Base-by-base conservation (phyloP, 2,113 vertebrate genomes). In the Daubentonia madagascariensis region DNA sequence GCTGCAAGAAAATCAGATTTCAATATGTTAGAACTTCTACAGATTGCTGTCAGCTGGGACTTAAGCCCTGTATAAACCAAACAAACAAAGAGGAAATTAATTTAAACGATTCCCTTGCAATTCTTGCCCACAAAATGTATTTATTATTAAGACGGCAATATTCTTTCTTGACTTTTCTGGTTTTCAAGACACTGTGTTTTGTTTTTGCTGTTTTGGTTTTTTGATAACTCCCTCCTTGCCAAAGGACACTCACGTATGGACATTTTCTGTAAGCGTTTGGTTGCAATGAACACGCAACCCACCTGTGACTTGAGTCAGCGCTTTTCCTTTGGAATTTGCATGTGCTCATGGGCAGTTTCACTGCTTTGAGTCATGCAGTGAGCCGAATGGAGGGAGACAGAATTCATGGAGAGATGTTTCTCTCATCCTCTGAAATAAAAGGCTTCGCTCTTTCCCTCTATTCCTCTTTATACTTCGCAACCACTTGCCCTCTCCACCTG, bases 71-170 rank as follows among this genome's bases (percentile, higher is more conserved):
- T 20, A 63, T 93, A 97, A 96, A 91, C 93, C 85, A 89, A 98
- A 93, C 85, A 86, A 96, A 97, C 91, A 96, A 85, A 98, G 83
- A 25, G 25, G 92, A n/a, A 97, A 98, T 98, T 97, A 97, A 98
- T 96, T 98, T 97, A 96, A 98, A 98, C 95, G 72, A 97, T 97
- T 92, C 97, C 5, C 16, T 93, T 92, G 97, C 93, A 93, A 90
- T 96, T 96, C 95, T 97, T 94, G 97, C 89, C 94, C 96, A 86
- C 10, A 50, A 97, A 98, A 97, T 86, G 88, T 96, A 94, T 97
- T 98, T 98, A 98, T 98, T 98, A 98, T 97, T 97, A 98, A 98
- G 95, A 96, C 98, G 96, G 96, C 96, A 98, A 98, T 97, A 97
- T 97, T 97, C 95, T 97, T 97, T 79, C 94, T 91, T 45, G 97